These are phyloP conservation scores for Daphoenositta chrysoptera DNA, from an alignment of 2,113 vertebrate genomes.

Conservation along the genomic window DNA sequence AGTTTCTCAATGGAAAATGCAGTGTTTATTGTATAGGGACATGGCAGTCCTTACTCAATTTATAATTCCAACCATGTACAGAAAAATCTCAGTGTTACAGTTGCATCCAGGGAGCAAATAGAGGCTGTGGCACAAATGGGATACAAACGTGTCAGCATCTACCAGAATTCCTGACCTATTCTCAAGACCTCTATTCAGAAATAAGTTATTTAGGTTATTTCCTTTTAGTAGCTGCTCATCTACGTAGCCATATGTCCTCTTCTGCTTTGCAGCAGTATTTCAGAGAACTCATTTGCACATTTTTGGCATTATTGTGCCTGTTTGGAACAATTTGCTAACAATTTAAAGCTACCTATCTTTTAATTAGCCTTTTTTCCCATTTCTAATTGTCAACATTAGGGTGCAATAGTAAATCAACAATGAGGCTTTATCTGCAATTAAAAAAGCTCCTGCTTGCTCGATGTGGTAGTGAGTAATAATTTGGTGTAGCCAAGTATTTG, in stretches of 20 bases:
- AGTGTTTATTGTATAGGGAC: neutral
- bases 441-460: neutral
- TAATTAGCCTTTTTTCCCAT: neutral
- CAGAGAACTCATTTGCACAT: rapidly evolving
- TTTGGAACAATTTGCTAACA: neutral
- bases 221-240: neutral
- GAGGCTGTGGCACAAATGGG: neutral
- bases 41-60: neutral
- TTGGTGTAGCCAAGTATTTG: neutral
- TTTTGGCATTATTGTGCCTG: neutral
- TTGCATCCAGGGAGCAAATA: neutral
- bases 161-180: neutral
- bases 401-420: neutral
- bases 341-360: neutral
- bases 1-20: neutral
- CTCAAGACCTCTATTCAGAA: neutral
- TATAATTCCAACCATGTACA: neutral
- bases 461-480: neutral
- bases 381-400: neutral
- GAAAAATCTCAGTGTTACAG: neutral
- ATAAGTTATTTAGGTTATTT: neutral
- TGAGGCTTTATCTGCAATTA: neutral
- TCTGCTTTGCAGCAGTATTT: neutral
- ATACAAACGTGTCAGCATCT: neutral
- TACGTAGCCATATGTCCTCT: neutral